Percentiles rank a stretch among this genome's conserved stretches.
These are phyloP conservation scores for Acholoe squamosa DNA, from an alignment of 2,888 invertebrate species.

Conservation along the genomic window DNA sequence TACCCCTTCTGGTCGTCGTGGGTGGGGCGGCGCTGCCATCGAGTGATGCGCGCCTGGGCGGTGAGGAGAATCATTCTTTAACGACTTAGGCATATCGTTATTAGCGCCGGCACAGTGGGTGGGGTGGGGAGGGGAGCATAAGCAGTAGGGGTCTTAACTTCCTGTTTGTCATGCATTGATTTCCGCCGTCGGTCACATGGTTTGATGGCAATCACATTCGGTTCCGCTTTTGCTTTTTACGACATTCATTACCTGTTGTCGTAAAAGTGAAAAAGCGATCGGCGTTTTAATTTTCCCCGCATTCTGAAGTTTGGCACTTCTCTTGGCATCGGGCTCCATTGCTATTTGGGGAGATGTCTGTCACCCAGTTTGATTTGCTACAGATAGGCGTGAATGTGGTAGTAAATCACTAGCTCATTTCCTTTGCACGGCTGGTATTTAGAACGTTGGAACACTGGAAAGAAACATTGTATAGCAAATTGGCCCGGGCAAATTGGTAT, in stretches of 20 bases:
- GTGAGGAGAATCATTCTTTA: slow-evolving; percentile 50
- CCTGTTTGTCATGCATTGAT: slow-evolving; percentile 59
- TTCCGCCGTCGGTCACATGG: slow-evolving; percentile 55
- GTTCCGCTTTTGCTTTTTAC: slow-evolving; percentile 41
- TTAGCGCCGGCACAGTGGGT: neutral
- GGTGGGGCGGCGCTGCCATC: neutral
- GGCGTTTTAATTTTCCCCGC: slow-evolving; percentile 34
- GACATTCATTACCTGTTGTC: slow-evolving; percentile 54
- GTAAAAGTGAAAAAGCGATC: slow-evolving; percentile 42
- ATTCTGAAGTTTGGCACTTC: slow-evolving; percentile 21
- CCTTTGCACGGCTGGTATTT: neutral
- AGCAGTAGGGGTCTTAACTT: slow-evolving; percentile 10
- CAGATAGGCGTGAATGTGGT: neutral
- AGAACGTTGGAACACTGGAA: neutral
- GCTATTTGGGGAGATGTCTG: neutral
- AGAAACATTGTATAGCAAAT: too few relatives aligned
- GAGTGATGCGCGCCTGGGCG: neutral
- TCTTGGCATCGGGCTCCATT: neutral
- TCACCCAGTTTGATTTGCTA: neutral
- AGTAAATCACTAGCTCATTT: neutral
- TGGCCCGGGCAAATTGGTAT: too few relatives aligned
- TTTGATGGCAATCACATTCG: slow-evolving; percentile 59
- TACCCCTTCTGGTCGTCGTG: neutral
- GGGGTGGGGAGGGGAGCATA: neutral
- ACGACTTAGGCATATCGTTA: slow-evolving; percentile 59